Conservation (phyloP, 2,797 vertebrate genomes). For the Prionace glauca region DNA sequence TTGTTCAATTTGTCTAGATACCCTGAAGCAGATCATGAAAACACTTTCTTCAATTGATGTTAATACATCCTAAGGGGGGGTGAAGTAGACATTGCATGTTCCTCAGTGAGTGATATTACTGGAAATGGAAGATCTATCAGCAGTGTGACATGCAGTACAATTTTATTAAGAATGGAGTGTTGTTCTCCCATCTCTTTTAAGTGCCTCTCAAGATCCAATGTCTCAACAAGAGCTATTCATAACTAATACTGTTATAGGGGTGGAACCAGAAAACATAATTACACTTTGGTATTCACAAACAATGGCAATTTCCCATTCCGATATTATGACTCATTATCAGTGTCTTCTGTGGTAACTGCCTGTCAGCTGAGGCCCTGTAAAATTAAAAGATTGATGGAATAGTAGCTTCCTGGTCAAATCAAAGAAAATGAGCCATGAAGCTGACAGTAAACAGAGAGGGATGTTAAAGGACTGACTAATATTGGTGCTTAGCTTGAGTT, state of each 20-base stretch:
- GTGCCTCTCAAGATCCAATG: not conserved
- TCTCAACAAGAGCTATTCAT: constrained; percentile 24
- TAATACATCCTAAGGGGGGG: too few species aligned
- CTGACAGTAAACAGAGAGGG: not conserved
- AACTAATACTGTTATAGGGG: not conserved
- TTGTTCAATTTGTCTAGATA: not conserved
- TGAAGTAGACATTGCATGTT: not conserved
- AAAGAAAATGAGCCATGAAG: not conserved
- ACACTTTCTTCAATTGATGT: not conserved
- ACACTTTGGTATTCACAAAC: constrained; percentile 22
- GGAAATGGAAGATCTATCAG: not conserved
- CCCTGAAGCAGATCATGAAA: not conserved
- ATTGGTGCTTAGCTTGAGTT: not conserved
- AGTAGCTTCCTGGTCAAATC: not conserved
- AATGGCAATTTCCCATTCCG: not conserved
- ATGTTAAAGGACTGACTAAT: not conserved
- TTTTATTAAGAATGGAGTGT: not conserved
- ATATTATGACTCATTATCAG: not conserved
- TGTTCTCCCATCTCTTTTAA: not conserved
- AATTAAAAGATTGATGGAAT: not conserved
- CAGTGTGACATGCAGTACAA: not conserved
- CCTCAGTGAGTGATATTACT: not conserved
- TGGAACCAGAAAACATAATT: constrained; percentile 1
- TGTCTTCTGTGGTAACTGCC: not conserved
- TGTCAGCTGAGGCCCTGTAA: not conserved